A percentile compares a stretch with the other conserved stretches of the same genome.
phyloP scores from a whole-genome alignment of 2,113 vertebrate genomes.

The Tauraco erythrolophus region DNA sequence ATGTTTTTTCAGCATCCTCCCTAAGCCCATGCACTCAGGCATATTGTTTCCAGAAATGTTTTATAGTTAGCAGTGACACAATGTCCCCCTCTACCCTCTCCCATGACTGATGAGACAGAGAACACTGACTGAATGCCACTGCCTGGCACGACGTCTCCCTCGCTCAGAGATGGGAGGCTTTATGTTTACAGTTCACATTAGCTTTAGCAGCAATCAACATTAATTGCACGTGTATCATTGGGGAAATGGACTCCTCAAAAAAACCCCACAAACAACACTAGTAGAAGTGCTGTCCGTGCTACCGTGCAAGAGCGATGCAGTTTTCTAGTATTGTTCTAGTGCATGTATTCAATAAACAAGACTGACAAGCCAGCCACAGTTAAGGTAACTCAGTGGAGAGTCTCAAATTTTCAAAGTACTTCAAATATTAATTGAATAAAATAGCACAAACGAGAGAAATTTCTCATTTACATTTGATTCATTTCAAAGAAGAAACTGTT shows the following conservation, averaged over 20 bases:
- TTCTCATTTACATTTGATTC: not conserved
- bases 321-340: not conserved
- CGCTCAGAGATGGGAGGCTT: not conserved
- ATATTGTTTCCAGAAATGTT: constrained; percentile 43
- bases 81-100: not conserved
- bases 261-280: not conserved
- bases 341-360: not conserved
- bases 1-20: constrained; percentile 30
- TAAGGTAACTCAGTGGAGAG: not conserved
- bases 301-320: not conserved
- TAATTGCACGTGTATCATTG: not conserved
- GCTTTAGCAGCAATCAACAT: not conserved
- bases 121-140: not conserved
- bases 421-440: not conserved
- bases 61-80: not conserved
- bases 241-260: not conserved
- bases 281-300: not conserved
- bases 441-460: not conserved
- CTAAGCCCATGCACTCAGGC: not conserved
- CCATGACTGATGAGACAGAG: not conserved
- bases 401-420: not conserved
- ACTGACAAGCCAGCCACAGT: not conserved
- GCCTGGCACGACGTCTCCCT: not conserved
- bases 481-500: not conserved
- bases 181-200: not conserved